Base-by-base conservation (phyloP, 2,113 vertebrate species). In the Zosterops borbonicus region DNA sequence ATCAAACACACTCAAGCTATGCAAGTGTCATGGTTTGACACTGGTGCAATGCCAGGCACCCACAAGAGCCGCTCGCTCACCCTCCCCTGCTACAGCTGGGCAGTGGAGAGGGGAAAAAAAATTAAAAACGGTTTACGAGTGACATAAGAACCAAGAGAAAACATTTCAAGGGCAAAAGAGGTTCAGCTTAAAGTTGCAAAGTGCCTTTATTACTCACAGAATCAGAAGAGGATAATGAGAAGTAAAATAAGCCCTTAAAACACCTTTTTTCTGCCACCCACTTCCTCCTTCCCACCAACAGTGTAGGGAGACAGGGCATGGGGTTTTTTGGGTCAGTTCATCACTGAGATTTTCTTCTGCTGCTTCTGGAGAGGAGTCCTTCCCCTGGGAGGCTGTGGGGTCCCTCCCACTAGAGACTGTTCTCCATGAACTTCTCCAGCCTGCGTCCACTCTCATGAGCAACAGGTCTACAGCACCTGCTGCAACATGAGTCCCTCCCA, bases 11-110 rank as follows among this genome's bases (percentile, higher is more conserved):
- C 41, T 78, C 24, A 47, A 16, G 29, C 14, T 39, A 39, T 28
- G 22, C 15, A 28, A 37, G 20, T 47, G n/a, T 37, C 9, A 3
- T 29, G 11, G 14, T 47, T 75, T 47, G 73, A 37, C 20, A 29
- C 11, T 29, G n/a, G 15, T 6, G 11, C 37, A 53, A 10, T 5
- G 3, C 37, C 28, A 41, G 55, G 20, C 6, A 29, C 33, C 14
- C 27, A 35, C 27, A 47, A 37, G 19, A 59, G 42, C 29, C 0
- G 0, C 33, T 59, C 2, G 2, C 14, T 58, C 41, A 22, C 14
- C 24, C 24, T 58, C 24, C 14, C 25, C 14, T 46, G 14, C 71
- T 29, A 59, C 14, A 59, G 6, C 8, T 29, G 8, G 41, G 33
- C 41, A 74, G 41, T 7, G 13, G 31, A 46, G 24, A 58, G 53